Evolutionary conservation across 2,113 vertebrate genomes (phyloP).

Genomic region (Marcusenius ussheri): DNA sequence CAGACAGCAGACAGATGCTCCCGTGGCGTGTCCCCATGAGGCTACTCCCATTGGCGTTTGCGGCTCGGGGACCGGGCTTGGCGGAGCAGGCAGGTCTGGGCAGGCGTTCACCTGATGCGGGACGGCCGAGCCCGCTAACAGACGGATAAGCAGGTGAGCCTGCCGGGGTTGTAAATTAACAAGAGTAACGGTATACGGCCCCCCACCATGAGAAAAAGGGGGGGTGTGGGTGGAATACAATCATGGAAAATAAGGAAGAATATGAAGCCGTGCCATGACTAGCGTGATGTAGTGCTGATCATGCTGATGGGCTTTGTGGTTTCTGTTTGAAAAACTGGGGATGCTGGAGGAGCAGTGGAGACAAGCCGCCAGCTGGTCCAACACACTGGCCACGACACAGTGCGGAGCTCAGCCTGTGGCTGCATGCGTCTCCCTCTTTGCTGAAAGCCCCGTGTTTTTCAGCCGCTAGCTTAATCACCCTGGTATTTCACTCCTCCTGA

Average conservation of each 20-base stretch:
- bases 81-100: neutral
- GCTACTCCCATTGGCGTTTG: neutral
- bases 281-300: neutral
- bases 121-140: neutral
- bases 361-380: neutral
- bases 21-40: neutral
- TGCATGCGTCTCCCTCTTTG: neutral
- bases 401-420: neutral
- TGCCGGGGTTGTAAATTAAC: neutral
- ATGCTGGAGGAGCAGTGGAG: neutral
- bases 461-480: neutral
- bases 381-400: neutral
- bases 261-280: neutral
- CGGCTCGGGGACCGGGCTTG: neutral
- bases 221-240: neutral
- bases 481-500: neutral
- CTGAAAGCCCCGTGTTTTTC: neutral
- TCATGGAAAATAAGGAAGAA: neutral
- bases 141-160: neutral
- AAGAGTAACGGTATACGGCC: neutral
- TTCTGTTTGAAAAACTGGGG: neutral
- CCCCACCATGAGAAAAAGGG: neutral
- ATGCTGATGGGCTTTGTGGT: neutral
- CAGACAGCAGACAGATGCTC: neutral
- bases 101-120: neutral